Base-by-base conservation (phyloP, 2,113 vertebrate species). In the Mystacornis crossleyi region DNA sequence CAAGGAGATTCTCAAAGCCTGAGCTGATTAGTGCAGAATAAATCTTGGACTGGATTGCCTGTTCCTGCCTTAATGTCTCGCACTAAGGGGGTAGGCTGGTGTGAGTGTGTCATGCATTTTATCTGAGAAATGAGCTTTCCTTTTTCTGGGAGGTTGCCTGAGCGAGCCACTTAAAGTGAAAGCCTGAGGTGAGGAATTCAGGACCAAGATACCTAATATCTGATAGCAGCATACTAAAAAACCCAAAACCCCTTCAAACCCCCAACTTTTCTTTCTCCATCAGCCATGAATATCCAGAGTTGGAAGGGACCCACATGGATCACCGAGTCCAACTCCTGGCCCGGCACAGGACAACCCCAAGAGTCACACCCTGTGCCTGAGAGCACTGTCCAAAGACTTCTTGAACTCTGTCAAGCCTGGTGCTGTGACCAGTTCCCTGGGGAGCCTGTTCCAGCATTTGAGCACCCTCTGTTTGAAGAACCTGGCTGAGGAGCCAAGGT, bases 21-120 rank as follows among this genome's bases (percentile, higher is more conserved):
- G 85, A 86, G 61, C 81, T 93, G 95, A 92, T 92, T 88, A 96
- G 71, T 95, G 81, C 86, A 88, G 95, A 97, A 94, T 93, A 96
- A 96, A 95, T 96, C 86, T 93, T 92, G 91, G 80, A 18, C 70
- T 74, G 88, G 65, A 23, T 71, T 83, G 62, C 73, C 51, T 86
- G 51, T 71, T 84, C 64, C 34, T 89, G 88, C 54, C 66, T 90
- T 51, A 62, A 51, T 61, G 34, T 64, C 86, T 96, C 0, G 0
- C 83, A 50, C 65, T 65, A 19, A 91, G 84, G 45, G 60, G 20
- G 40, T 53, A 58, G 86, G 55, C 78, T 94, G 86, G 62, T 6
- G 26, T 36, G 53, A 95, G 61, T 0, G 0, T 79, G 73, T 70
- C 86, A 57, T 67, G 77, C 48, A 34, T 71, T 93, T 92, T 71